phyloP scores from a whole-genome alignment of 1,140 invertebrate species.

The Lepidurus apus region DNA sequence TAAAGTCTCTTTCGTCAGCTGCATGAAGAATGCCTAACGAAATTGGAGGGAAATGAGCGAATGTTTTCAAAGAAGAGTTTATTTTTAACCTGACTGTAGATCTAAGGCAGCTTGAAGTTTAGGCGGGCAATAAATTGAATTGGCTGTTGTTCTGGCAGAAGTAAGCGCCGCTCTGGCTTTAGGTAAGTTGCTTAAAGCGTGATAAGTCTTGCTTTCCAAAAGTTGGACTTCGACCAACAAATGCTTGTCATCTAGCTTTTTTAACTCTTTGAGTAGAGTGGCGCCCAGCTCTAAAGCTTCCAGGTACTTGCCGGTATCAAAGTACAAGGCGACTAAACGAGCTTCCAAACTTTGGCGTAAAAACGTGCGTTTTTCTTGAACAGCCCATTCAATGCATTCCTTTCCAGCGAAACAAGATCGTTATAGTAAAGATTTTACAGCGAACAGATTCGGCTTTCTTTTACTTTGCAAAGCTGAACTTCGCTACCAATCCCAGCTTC shows the following conservation, averaged over 20 bases:
- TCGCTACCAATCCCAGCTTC: slow-evolving; percentile 89
- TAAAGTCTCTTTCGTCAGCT: slow-evolving; percentile 98
- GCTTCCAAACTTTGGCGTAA: slow-evolving; percentile 92
- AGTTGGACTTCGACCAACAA: slow-evolving; percentile 91
- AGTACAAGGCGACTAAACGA: slow-evolving; percentile 86
- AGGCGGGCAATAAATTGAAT: slow-evolving; percentile 98
- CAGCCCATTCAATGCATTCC: slow-evolving; percentile 99
- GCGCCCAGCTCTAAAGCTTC: slow-evolving; percentile 80
- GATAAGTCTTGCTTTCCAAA: slow-evolving; percentile 97
- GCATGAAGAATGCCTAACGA: slow-evolving; percentile 84
- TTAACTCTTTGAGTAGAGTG: slow-evolving; percentile 84
- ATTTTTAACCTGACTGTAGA: slow-evolving; percentile 73
- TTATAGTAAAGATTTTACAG: neutral
- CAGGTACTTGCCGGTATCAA: slow-evolving; percentile 83
- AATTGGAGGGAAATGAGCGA: slow-evolving; percentile 28
- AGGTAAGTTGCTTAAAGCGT: slow-evolving; percentile 91
- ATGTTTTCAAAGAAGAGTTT: slow-evolving; percentile 12
- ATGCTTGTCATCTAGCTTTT: slow-evolving; percentile 99
- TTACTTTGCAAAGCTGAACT: slow-evolving; percentile 59
- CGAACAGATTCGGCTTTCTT: neutral
- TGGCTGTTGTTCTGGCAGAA: slow-evolving; percentile 96
- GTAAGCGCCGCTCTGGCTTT: slow-evolving; percentile 96
- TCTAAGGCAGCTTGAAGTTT: slow-evolving; percentile 96
- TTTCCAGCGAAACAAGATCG: slow-evolving; percentile 42
- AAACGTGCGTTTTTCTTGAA: slow-evolving; percentile 94